Percentiles rank a stretch among this genome's conserved stretches.
Conservation (phyloP, 2,888 invertebrate species). For the Morinoia aosen region DNA sequence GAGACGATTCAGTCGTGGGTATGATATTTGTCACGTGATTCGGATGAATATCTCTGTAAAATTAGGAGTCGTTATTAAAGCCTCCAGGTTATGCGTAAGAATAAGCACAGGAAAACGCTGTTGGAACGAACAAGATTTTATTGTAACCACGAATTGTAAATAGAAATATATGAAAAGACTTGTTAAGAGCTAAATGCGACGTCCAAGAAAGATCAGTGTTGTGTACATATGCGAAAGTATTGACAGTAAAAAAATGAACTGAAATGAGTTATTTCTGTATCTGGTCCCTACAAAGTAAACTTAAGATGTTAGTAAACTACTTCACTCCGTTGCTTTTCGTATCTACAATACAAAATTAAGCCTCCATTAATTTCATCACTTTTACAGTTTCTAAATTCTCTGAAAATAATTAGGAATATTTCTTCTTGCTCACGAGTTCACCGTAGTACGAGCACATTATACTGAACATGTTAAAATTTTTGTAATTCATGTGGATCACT, state of each 20-base stretch:
- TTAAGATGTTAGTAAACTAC: not conserved
- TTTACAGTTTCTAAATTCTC: too few relatives aligned
- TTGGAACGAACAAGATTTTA: not conserved
- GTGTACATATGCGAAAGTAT: constrained; percentile 38
- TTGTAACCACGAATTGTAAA: constrained; percentile 21
- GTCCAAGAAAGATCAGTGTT: constrained; percentile 12
- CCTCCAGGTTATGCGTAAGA: not conserved
- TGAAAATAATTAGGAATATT: too few relatives aligned
- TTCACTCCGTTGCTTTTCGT: too few relatives aligned
- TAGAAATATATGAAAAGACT: constrained; percentile 37
- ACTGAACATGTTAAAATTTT: too few relatives aligned
- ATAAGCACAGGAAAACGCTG: not conserved
- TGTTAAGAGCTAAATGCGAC: not conserved
- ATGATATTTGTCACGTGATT: too few relatives aligned
- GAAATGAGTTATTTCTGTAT: not conserved
- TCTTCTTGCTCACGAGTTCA: too few relatives aligned
- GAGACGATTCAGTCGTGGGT: too few relatives aligned
- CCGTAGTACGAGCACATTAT: too few relatives aligned
- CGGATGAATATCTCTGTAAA: too few relatives aligned
- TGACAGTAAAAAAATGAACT: constrained; percentile 12
- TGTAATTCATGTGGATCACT: too few relatives aligned
- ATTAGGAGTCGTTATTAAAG: not conserved
- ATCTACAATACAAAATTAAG: too few relatives aligned
- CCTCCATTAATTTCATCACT: too few relatives aligned
- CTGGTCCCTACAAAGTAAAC: not conserved